phyloP scores from a whole-genome alignment of 2,888 invertebrate species.

The Tinea trinotella region DNA sequence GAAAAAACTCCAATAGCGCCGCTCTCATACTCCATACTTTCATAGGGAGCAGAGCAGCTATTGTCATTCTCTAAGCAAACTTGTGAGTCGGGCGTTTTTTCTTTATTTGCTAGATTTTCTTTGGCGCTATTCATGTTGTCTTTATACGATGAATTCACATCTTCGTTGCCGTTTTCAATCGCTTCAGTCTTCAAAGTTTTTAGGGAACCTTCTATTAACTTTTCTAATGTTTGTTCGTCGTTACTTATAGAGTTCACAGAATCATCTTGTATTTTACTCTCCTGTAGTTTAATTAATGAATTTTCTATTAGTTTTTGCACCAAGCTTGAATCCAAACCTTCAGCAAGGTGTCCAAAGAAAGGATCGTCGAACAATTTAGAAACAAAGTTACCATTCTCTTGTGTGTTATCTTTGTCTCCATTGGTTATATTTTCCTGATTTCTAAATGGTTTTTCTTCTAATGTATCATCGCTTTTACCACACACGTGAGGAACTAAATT shows the following conservation, averaged over 20 bases:
- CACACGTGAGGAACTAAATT: conserved; percentile 85
- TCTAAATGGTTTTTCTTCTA: conserved; percentile 23
- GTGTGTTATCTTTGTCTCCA: conserved; percentile 29
- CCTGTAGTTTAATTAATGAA: conserved; percentile 74
- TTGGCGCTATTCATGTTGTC: conserved; percentile 32
- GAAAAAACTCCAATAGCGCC: conserved; percentile 66
- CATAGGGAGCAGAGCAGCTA: conserved; percentile 80
- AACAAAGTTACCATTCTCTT: conserved; percentile 62
- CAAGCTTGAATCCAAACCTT: conserved; percentile 74
- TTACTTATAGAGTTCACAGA: conserved; percentile 61
- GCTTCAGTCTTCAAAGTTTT: conserved; percentile 54
- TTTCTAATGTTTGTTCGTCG: conserved; percentile 52
- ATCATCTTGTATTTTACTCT: conserved; percentile 53
- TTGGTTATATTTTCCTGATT: conserved; percentile 30
- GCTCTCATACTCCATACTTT: conserved; percentile 80
- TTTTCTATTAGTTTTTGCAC: conserved; percentile 78
- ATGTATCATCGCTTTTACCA: conserved; percentile 66
- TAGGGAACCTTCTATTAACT: conserved; percentile 62
- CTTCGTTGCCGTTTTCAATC: conserved; percentile 28
- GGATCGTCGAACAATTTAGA: conserved; percentile 76
- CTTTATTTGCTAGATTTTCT: conserved; percentile 33
- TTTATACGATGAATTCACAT: conserved; percentile 29
- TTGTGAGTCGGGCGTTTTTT: conserved; percentile 33
- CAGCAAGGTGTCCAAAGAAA: conserved; percentile 74
- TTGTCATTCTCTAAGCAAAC: conserved; percentile 54